phyloP scores from a whole-genome alignment of 92 coral and sea anemone species.

The Actinernus sp. region DNA sequence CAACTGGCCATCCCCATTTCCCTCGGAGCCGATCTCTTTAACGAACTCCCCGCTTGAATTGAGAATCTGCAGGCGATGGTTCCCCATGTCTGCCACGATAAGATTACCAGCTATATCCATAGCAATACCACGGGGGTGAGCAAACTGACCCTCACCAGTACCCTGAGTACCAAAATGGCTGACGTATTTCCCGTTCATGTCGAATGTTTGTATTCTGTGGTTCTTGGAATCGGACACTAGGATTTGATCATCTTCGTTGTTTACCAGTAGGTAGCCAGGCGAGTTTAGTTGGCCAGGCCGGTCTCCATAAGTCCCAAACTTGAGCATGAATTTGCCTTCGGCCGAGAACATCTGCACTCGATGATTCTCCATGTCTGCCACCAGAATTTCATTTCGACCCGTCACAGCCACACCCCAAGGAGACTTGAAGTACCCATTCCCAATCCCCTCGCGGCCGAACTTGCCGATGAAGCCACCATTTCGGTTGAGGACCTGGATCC shows the following conservation, averaged over 20 bases:
- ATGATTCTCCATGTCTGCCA: slow-evolving; percentile 99
- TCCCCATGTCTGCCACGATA: slow-evolving; percentile 98
- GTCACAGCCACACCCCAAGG: slow-evolving; percentile 99
- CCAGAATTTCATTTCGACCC: slow-evolving; percentile 79
- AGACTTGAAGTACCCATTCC: slow-evolving; percentile 97
- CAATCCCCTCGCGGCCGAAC: slow-evolving; percentile 97
- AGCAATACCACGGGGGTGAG: slow-evolving; percentile 98
- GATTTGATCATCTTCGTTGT: slow-evolving; percentile 84
- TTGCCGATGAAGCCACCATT: slow-evolving; percentile 94
- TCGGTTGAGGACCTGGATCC: slow-evolving; percentile 90
- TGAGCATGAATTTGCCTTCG: slow-evolving; percentile 90
- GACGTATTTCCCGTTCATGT: slow-evolving; percentile 83
- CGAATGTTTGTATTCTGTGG: slow-evolving; percentile 94
- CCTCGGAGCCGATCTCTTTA: slow-evolving; percentile 98
- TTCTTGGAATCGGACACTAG: slow-evolving; percentile 96
- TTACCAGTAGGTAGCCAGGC: slow-evolving; percentile 87
- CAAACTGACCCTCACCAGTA: slow-evolving; percentile 81
- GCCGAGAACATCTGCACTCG: slow-evolving; percentile 86
- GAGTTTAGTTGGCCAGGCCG: slow-evolving; percentile 89
- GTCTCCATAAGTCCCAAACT: slow-evolving; percentile 92
- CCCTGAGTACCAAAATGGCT: slow-evolving; percentile 92
- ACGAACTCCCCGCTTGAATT: slow-evolving; percentile 83
- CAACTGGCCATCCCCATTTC: slow-evolving; percentile 97
- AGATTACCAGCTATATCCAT: slow-evolving; percentile 93
- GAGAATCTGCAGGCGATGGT: slow-evolving; percentile 94